Percentiles rank a stretch among this genome's conserved stretches.
These are phyloP conservation scores for Sebastes taczanowskii DNA, from an alignment of 2,797 vertebrate species.

Conservation along the genomic window DNA sequence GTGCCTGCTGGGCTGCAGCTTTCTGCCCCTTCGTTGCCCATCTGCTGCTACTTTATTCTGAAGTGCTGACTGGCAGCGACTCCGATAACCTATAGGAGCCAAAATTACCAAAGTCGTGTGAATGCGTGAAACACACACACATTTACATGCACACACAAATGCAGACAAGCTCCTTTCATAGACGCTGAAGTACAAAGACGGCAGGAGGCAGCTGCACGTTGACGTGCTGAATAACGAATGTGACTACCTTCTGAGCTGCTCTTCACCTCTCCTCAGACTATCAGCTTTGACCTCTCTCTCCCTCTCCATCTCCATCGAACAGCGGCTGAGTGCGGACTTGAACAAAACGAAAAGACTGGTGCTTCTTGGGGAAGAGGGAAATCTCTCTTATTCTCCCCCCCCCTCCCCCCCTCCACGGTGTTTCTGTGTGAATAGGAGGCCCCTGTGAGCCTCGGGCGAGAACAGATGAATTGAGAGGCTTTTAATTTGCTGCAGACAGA, in stretches of 20 bases:
- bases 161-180: constrained; percentile 43
- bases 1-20: constrained; percentile 30
- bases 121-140: constrained; percentile 31
- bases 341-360: constrained; percentile 56
- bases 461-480: constrained; percentile 84
- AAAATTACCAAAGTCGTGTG: constrained; percentile 27
- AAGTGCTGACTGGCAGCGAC: constrained; percentile 58
- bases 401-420: constrained; percentile 43
- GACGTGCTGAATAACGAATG: constrained; percentile 60
- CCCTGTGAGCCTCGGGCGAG: constrained; percentile 78
- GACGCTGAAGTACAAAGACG: constrained; percentile 40
- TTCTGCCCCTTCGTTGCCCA: constrained; percentile 46
- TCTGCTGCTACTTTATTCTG: constrained; percentile 60
- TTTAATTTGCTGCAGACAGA: constrained; percentile 83
- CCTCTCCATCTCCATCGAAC: constrained; percentile 37
- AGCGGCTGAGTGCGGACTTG: constrained; percentile 32
- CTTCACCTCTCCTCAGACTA: constrained; percentile 50
- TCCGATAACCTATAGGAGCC: constrained; percentile 35
- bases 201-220: constrained; percentile 60
- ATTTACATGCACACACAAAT: constrained; percentile 28
- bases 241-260: constrained; percentile 48
- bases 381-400: constrained; percentile 57
- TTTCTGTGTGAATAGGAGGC: constrained; percentile 78
- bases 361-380: constrained; percentile 61
- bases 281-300: constrained; percentile 54